phyloP scores from a whole-genome alignment of 2,888 invertebrate genomes.

The Trachelus iudaicus region DNA sequence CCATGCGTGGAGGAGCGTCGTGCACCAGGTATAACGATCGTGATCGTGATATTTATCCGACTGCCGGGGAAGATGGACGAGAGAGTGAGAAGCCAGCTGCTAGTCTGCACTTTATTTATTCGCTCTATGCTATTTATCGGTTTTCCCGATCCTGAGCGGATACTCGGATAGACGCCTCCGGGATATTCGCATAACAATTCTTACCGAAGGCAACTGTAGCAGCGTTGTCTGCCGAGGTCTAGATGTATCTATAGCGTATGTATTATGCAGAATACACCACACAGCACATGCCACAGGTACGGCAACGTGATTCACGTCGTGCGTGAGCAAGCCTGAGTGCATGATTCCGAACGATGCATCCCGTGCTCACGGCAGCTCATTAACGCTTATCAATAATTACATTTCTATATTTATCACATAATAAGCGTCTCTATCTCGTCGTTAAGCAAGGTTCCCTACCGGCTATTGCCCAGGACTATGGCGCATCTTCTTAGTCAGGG shows the following conservation, averaged over 20 bases:
- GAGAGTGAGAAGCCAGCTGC: background rate
- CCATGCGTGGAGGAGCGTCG: slow-evolving; percentile 29
- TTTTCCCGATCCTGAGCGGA: background rate
- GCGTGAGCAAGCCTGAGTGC: slow-evolving; percentile 57
- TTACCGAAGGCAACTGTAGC: background rate
- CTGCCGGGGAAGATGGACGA: background rate
- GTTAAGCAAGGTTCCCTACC: slow-evolving; percentile 41
- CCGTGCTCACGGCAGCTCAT: slow-evolving; percentile 45
- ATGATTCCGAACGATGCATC: slow-evolving; percentile 51
- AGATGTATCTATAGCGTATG: background rate
- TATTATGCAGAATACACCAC: background rate
- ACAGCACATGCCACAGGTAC: background rate
- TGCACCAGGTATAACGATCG: slow-evolving; percentile 53
- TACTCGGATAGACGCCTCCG: background rate
- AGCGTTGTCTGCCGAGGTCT: background rate
- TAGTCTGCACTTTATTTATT: background rate
- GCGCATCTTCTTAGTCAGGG: slow-evolving; percentile 24
- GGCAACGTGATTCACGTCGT: slow-evolving; percentile 32
- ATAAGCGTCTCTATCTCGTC: slow-evolving; percentile 57
- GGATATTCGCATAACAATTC: background rate
- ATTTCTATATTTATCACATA: slow-evolving; percentile 61
- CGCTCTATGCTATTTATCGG: background rate
- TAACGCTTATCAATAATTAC: slow-evolving; percentile 64
- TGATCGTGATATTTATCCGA: slow-evolving; percentile 37
- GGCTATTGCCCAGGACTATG: slow-evolving; percentile 33